These are phyloP conservation scores for Macquaria australasica DNA, from an alignment of 2,113 vertebrate species.

Conservation along the genomic window DNA sequence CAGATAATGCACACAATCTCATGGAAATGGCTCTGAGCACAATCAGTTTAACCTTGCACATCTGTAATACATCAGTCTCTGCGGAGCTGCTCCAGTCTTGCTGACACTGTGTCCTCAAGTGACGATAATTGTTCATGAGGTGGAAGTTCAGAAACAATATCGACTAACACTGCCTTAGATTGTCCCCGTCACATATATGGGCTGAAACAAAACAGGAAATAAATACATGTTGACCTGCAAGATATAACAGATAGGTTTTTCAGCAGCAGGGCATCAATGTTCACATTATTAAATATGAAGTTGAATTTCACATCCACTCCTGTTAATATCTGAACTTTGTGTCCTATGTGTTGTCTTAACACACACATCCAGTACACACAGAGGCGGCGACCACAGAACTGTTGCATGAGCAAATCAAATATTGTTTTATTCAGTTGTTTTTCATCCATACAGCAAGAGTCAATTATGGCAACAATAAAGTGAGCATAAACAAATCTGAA, in stretches of 20 bases:
- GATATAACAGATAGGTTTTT: background rate
- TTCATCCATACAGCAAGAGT: slow-evolving; percentile 95
- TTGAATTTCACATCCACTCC: background rate
- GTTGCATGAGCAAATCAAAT: slow-evolving; percentile 95
- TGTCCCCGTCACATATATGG: background rate
- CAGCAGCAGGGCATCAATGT: background rate
- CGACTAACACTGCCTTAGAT: background rate
- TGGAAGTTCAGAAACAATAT: background rate
- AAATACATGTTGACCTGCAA: background rate
- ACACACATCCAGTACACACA: slow-evolving; percentile 9
- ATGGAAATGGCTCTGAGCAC: slow-evolving; percentile 20
- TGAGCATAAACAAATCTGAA: slow-evolving; percentile 98
- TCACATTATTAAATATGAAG: background rate
- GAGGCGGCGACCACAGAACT: slow-evolving; percentile 37
- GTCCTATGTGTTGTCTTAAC: background rate
- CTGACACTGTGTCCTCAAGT: slow-evolving; percentile 12
- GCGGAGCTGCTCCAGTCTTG: slow-evolving; percentile 36
- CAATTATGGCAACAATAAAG: slow-evolving; percentile 99
- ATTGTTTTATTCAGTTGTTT: slow-evolving; percentile 89
- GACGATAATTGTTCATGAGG: background rate
- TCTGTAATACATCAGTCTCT: slow-evolving; percentile 31
- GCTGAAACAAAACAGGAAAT: background rate
- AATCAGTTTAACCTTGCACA: slow-evolving; percentile 26
- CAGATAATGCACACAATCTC: slow-evolving; percentile 17
- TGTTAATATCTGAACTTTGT: background rate